Conservation (phyloP, 2,888 invertebrate genomes). For the Apotomis betuletana region DNA sequence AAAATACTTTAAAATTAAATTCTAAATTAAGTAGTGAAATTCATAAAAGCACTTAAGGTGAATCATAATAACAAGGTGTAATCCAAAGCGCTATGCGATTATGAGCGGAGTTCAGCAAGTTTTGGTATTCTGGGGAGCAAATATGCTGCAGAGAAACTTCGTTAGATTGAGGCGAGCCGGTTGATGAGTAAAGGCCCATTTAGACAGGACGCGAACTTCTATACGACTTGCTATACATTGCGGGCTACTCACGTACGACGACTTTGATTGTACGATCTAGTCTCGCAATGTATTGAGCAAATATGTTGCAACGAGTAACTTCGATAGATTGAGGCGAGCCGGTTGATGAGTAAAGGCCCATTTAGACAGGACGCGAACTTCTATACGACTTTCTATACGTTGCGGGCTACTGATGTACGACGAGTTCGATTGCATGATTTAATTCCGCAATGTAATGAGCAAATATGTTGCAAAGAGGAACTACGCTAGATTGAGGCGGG, state of each 20-base stretch:
- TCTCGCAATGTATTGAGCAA: conserved; percentile 47
- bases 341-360: conserved; percentile 36
- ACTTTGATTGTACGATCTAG: too few species aligned
- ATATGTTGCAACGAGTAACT: conserved; percentile 69
- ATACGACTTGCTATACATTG: too few species aligned
- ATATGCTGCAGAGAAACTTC: conserved; percentile 71
- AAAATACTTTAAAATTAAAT: background rate
- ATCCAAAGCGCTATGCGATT: conserved; percentile 56
- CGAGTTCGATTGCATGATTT: too few species aligned
- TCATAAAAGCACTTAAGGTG: conserved; percentile 21
- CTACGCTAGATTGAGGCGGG: conserved; percentile 70
- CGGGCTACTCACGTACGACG: too few species aligned
- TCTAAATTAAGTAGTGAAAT: conserved; percentile 10
- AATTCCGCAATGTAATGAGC: conserved; percentile 43
- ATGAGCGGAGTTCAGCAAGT: conserved; percentile 63
- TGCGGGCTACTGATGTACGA: too few species aligned
- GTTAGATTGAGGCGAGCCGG: conserved; percentile 66
- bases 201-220: too few species aligned
- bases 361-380: too few species aligned
- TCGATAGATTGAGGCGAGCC: conserved; percentile 68
- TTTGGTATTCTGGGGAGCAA: conserved; percentile 63
- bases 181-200: conserved; percentile 12
- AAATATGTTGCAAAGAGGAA: conserved; percentile 68
- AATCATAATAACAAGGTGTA: too few species aligned
- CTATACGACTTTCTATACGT: too few species aligned